Base-by-base conservation (phyloP, 2,888 invertebrate species). In the Theodoxus fluviatilis region DNA sequence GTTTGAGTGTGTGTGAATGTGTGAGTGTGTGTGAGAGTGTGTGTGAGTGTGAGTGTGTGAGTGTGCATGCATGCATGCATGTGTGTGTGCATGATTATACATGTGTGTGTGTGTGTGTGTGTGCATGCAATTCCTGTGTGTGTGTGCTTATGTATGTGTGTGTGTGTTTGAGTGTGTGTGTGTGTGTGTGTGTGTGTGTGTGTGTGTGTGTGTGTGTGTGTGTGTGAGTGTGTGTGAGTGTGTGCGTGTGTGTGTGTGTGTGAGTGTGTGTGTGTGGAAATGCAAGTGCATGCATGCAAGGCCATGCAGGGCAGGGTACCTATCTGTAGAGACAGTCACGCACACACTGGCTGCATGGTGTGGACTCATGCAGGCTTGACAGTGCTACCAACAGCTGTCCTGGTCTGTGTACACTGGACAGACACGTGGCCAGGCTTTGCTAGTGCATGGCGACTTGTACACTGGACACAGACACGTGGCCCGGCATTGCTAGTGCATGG, bases 181-280 rank as follows among this genome's bases (percentile, higher is more conserved):
- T 18, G 12, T 57, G 28, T 28, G 57, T 28, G 28, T 28, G 57
- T 12, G 57, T 18, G 28, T 28, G 57, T 28, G 12, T 18, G 28
- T 18, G 28, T 18, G 28, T 18, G 28, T 57, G 57, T 57, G 28
- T 57, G 57, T 57, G 28, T 57, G 57, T 28, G 25, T 57, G 12
- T 28, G 25, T 22, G 31, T 65, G 65, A 31, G 31, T 43, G 3
- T 65, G 57, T 57, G 43, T 43, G 43, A 43, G 65, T 65, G 28
- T 43, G 40, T 40, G 40, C 25, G 35, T 40, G 64, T 33, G 35
- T 40, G 64, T 33, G 35, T 33, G 64, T 33, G 40, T 33, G 40
- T 40, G 33, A 12, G 64, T 40, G 40, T 64, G 64, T 40, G 40
- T 64, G 64, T 25, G 47, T 43, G 65, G 28, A 47, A n/a, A 47